phyloP scores from a whole-genome alignment of 2,113 vertebrate genomes.

The Rhadina sibilatrix region DNA sequence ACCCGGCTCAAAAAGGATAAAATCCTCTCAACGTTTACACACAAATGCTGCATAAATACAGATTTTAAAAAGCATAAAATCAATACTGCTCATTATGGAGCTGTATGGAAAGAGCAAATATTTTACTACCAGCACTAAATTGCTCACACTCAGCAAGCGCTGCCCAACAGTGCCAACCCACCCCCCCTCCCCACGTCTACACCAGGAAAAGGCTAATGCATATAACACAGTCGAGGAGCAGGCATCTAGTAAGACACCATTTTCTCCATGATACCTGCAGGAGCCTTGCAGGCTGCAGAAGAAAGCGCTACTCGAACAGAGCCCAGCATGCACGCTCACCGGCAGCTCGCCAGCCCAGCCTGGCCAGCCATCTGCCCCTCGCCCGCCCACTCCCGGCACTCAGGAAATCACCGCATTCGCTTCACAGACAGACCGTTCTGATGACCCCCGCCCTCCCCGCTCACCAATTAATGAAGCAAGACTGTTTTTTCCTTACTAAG shows the following conservation, averaged over 20 bases:
- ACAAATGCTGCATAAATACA: not conserved
- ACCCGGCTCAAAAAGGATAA: not conserved
- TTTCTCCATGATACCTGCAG: not conserved
- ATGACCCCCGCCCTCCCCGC: not conserved
- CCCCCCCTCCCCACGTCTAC: not conserved
- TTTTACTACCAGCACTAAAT: not conserved
- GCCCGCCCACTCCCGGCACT: not conserved
- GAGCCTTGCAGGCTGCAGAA: not conserved
- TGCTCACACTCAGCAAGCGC: not conserved
- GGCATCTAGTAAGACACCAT: conserved; percentile 19
- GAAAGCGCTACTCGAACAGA: not conserved
- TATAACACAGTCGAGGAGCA: not conserved
- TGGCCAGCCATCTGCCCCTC: conserved; percentile 64
- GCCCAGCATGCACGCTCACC: not conserved
- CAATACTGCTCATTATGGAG: not conserved
- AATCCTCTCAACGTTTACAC: not conserved
- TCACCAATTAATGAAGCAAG: conserved; percentile 40
- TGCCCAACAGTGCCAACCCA: not conserved
- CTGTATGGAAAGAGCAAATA: not conserved
- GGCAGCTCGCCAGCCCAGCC: conserved; percentile 53
- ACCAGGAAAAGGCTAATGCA: not conserved
- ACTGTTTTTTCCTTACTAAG: conserved; percentile 31
- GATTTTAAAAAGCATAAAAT: not conserved
- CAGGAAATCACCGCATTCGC: not conserved
- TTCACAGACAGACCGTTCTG: not conserved